These are phyloP conservation scores for Odontocerum albicorne DNA, from an alignment of 2,888 invertebrate genomes.

Conservation along the genomic window DNA sequence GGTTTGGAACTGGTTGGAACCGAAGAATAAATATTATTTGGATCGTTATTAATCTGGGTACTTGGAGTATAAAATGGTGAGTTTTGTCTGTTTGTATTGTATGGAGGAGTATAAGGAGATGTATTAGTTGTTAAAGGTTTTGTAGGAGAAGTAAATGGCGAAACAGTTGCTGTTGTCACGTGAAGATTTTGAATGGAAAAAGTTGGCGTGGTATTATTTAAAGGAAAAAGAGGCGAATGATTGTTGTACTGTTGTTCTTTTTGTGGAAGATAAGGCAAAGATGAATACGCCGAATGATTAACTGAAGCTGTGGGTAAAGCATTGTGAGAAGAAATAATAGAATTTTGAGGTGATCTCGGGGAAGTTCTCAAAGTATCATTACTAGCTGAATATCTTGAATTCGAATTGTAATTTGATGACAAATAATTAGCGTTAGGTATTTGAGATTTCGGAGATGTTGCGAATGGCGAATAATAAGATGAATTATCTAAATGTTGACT, in stretches of 20 bases:
- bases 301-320: not conserved
- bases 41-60: constrained; percentile 39
- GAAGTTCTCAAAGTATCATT: constrained; percentile 2
- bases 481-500: constrained; percentile 1
- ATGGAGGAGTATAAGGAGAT: not conserved
- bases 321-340: constrained; percentile 15
- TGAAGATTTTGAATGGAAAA: too few species aligned
- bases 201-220: not conserved
- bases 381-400: not conserved
- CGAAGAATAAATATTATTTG: not conserved
- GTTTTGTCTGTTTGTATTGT: constrained; percentile 8
- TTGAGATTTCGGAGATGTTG: constrained; percentile 2
- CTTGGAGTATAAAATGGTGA: constrained; percentile 25
- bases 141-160: not conserved
- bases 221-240: constrained; percentile 4
- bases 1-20: constrained; percentile 4
- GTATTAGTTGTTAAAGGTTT: not conserved
- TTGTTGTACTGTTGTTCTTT: constrained; percentile 1
- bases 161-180: too few species aligned
- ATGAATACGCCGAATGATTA: not conserved
- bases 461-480: constrained; percentile 1
- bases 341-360: constrained; percentile 17
- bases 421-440: not conserved
- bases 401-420: not conserved
- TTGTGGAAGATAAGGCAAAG: not conserved